Evolutionary conservation across 1,140 invertebrate species (phyloP), one percentile per base, ranked within the genome.

Genomic region (Plectrocnemia conspersa): DNA sequence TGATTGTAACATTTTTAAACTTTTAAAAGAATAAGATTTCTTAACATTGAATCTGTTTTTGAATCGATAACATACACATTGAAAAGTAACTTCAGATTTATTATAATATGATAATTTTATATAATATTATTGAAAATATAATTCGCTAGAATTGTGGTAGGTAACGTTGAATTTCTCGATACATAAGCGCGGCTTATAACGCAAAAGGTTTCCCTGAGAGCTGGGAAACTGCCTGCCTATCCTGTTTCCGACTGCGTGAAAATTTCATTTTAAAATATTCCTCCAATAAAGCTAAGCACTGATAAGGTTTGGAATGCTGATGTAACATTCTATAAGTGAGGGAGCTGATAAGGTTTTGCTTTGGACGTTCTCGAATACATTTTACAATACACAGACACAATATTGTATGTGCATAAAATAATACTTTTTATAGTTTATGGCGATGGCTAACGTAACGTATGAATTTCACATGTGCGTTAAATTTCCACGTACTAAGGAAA

Each of bases 231-330:
- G 36, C 50, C 50, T 29, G 50, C 36, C 36, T 44, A 52, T 52
- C 50, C 50, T 52, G 36, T 44, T 52, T 44, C 36, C 40, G 50
- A 45, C 57, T 48, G 52, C 47, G 57, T 59, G 57, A 59, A 59
- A 59, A 59, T 59, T 59, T 59, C 52, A 55, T 59, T 59, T 54
- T 54, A 35, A 55, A 59, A 55, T 52, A 59, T 59, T 54, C 57
- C 52, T 41, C 46, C 57, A 55, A 59, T 59, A 59, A 55, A 54
- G 57, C 57, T 59, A 54, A 59, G 57, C 52, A 54, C 57, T 55
- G 57, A 55, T 54, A 59, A 59, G 57, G 50, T 49, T 54, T 16
- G 15, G 41, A 41, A 58, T 52, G 50, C 56, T 49, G 53, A 55
- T 55, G 53, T 46, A 40, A 47, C 53, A 48, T 44, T 41, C 47